Percentiles rank a stretch among this genome's conserved stretches.
These are phyloP conservation scores for Diprion similis DNA, from an alignment of 1,140 invertebrate species.

Conservation along the genomic window DNA sequence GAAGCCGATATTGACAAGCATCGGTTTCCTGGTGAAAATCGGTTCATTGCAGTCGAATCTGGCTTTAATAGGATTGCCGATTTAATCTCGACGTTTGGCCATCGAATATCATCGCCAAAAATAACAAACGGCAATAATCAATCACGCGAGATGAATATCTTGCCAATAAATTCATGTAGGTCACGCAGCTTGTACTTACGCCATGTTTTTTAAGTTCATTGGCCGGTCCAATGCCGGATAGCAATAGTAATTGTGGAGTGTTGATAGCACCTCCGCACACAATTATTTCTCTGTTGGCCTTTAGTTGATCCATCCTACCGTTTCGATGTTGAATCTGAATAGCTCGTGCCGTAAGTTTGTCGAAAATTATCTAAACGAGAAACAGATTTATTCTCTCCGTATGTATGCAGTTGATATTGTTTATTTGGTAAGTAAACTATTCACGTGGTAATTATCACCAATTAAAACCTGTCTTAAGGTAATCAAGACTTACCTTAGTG, in stretches of 20 bases:
- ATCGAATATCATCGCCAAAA: too few species aligned
- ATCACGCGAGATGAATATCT: too few species aligned
- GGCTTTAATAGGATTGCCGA: too few species aligned
- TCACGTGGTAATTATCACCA: not conserved
- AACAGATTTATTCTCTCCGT: not conserved
- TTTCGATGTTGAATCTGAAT: constrained; percentile 64
- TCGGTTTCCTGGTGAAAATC: too few species aligned
- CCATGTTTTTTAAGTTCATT: constrained; percentile 57
- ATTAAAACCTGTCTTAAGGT: constrained; percentile 13
- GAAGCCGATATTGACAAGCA: too few species aligned
- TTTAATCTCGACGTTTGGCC: too few species aligned
- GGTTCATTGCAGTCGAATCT: too few species aligned
- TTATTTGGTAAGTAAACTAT: too few species aligned
- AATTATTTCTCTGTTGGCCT: constrained; percentile 72
- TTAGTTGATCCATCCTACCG: constrained; percentile 55
- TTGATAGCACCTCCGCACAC: constrained; percentile 75
- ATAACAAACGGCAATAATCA: too few species aligned
- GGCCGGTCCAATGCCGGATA: constrained; percentile 72
- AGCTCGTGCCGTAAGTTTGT: constrained; percentile 40
- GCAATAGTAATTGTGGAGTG: constrained; percentile 74
- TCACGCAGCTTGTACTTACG: constrained; percentile 33
- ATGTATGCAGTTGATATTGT: not conserved
- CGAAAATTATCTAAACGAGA: constrained; percentile 43
- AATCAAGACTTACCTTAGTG: constrained; percentile 53
- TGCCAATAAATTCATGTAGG: too few species aligned